Conservation (phyloP, 2,113 vertebrate species). For the Heterotilapia buettikoferi region DNA sequence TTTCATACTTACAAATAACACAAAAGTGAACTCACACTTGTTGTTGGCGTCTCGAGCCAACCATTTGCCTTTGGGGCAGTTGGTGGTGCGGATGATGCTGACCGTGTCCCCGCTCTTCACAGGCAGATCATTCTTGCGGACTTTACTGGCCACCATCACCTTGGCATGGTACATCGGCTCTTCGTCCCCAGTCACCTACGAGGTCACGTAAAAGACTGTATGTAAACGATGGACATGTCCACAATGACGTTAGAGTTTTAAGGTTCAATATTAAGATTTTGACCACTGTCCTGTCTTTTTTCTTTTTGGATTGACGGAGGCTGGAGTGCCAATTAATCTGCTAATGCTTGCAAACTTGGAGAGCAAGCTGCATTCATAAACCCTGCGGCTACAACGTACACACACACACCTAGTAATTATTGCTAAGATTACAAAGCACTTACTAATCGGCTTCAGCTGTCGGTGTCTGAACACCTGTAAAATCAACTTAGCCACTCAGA, state of each 20-base stretch:
- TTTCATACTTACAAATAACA: background rate
- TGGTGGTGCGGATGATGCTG: slow-evolving; percentile 61
- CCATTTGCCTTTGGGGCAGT: slow-evolving; percentile 65
- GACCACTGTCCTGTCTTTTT: background rate
- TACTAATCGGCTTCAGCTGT: background rate
- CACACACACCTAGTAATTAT: background rate
- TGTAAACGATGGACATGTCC: background rate
- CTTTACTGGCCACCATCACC: slow-evolving; percentile 50
- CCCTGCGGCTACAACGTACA: background rate
- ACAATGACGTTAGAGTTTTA: background rate
- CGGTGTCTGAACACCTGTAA: background rate
- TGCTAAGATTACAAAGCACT: background rate
- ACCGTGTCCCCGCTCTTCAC: slow-evolving; percentile 65
- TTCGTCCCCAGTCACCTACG: slow-evolving; percentile 71
- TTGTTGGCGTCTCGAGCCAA: slow-evolving; percentile 59
- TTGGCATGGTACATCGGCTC: slow-evolving; percentile 56
- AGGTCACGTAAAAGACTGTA: background rate
- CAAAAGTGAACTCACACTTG: slow-evolving; percentile 71
- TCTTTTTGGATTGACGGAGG: background rate
- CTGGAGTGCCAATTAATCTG: background rate
- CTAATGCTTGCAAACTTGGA: background rate
- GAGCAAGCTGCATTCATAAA: background rate
- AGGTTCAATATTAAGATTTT: background rate
- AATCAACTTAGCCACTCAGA: background rate
- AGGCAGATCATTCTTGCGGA: slow-evolving; percentile 53